A percentile compares a stretch with the other conserved stretches of the same genome.
phyloP scores from a whole-genome alignment of 2,888 invertebrate genomes.

The Erebia palarica region DNA sequence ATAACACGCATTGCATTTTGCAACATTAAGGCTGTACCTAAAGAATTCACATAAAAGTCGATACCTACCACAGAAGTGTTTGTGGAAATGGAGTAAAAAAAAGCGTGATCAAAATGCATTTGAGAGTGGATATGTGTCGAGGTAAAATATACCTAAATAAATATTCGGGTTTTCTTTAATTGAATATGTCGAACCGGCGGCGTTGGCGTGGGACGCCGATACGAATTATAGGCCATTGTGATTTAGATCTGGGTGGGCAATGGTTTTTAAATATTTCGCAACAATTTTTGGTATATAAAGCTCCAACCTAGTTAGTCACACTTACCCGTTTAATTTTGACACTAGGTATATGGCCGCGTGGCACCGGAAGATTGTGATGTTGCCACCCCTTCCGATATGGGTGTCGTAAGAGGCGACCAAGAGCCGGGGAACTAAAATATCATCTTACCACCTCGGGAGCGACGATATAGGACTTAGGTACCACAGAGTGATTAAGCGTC shows the following conservation, averaged over 20 bases:
- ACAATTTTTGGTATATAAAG: slow-evolving; percentile 21
- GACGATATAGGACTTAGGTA: too few relatives aligned
- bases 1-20: neutral
- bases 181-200: slow-evolving; percentile 50
- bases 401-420: too few relatives aligned
- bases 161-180: slow-evolving; percentile 55
- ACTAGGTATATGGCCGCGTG: too few relatives aligned
- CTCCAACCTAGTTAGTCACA: neutral
- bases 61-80: slow-evolving; percentile 36
- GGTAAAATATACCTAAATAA: slow-evolving; percentile 44
- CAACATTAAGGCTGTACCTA: slow-evolving; percentile 15
- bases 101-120: slow-evolving; percentile 35
- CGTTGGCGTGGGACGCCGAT: slow-evolving; percentile 62
- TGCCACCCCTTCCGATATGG: too few relatives aligned
- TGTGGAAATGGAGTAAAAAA: slow-evolving; percentile 22
- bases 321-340: neutral
- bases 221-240: slow-evolving; percentile 67
- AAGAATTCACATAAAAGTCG: slow-evolving; percentile 28
- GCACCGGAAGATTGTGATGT: too few relatives aligned
- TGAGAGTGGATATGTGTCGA: slow-evolving; percentile 33
- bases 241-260: slow-evolving; percentile 59
- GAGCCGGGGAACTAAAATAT: too few relatives aligned
- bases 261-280: slow-evolving; percentile 43
- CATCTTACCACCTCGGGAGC: too few relatives aligned
- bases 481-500: too few relatives aligned